Evolutionary conservation across 2,888 invertebrate species (phyloP).

Genomic region (Stenoptilia bipunctidactyla): DNA sequence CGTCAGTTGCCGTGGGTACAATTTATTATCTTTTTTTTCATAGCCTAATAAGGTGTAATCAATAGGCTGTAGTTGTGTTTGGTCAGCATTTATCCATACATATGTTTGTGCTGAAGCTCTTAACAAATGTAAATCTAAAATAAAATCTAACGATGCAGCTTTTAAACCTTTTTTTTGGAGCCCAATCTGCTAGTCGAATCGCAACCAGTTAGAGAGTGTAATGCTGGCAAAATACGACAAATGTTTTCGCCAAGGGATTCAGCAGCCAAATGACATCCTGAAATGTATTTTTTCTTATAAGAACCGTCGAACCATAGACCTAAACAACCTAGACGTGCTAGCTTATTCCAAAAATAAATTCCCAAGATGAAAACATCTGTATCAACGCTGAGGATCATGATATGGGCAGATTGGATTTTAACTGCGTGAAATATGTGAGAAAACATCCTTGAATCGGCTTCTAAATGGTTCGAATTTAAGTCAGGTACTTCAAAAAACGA

Average conservation of each 20-base stretch:
- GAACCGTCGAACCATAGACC: constrained; percentile 10
- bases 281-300: constrained; percentile 6
- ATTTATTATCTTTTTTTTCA: too few relatives aligned
- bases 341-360: constrained; percentile 21
- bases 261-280: constrained; percentile 17
- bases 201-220: constrained; percentile 15
- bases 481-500: constrained; percentile 18
- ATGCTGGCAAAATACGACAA: constrained; percentile 19
- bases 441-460: constrained; percentile 13
- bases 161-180: constrained; percentile 10
- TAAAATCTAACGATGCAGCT: constrained; percentile 15
- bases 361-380: constrained; percentile 17
- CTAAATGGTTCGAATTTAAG: constrained; percentile 17
- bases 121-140: background rate
- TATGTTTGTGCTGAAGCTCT: too few relatives aligned
- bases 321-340: constrained; percentile 6
- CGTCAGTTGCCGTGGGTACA: too few relatives aligned
- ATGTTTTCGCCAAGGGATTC: constrained; percentile 17
- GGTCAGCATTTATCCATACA: too few relatives aligned
- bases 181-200: constrained; percentile 16
- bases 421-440: constrained; percentile 7
- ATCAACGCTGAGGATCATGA: constrained; percentile 14
- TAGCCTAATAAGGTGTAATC: too few relatives aligned
- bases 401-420: too few relatives aligned
- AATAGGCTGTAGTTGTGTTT: too few relatives aligned